A percentile compares a stretch with the other conserved stretches of the same genome.
Conservation (phyloP, 1,140 invertebrate species). For the Marisa cornuarietis region DNA sequence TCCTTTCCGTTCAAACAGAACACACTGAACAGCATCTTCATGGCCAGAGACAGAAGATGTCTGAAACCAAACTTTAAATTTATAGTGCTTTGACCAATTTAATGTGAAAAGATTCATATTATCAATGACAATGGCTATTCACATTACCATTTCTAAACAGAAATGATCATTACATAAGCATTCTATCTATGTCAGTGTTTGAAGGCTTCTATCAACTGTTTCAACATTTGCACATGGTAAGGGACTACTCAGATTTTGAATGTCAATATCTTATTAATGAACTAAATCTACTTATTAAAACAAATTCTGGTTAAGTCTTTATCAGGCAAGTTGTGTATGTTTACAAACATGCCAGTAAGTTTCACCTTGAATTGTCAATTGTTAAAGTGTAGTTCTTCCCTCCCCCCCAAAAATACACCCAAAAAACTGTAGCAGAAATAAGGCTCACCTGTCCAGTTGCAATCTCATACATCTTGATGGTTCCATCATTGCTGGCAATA, state of each 20-base stretch:
- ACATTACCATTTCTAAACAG: background rate
- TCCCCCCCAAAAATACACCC: background rate
- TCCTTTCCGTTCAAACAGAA: constrained; percentile 60
- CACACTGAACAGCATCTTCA: constrained; percentile 65
- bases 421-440: background rate
- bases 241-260: too few relatives aligned
- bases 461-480: constrained; percentile 65
- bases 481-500: constrained; percentile 62
- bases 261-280: background rate
- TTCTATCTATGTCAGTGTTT: too few relatives aligned
- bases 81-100: too few relatives aligned
- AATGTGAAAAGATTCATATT: background rate
- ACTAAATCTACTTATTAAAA: background rate
- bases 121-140: background rate
- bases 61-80: constrained; percentile 37
- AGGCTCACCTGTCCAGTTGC: constrained; percentile 58
- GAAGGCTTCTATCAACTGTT: too few relatives aligned
- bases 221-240: too few relatives aligned
- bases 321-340: background rate
- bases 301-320: background rate
- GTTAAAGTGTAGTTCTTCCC: background rate
- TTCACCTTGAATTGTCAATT: background rate
- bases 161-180: background rate
- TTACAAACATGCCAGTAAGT: background rate
- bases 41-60: constrained; percentile 61